Evolutionary conservation across 1,140 invertebrate genomes (phyloP), one percentile per base, ranked within the genome.

Genomic region (Hypsibius dujardini): DNA sequence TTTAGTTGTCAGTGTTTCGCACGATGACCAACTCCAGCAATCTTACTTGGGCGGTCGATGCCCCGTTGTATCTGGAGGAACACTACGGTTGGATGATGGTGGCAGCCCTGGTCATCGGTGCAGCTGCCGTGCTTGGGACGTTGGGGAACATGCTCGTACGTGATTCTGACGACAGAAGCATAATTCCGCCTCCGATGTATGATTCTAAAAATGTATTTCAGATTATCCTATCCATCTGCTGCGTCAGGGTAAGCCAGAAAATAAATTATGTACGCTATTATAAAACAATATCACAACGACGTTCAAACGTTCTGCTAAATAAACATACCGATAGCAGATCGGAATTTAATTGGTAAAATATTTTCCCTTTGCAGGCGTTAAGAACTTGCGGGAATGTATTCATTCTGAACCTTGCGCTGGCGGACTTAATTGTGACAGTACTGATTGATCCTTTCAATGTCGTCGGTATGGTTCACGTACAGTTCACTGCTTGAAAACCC

Each of bases 61-160:
- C 28, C 28, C 28, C 28, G 28, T 28, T 28, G 28, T 28, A 28
- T 28, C 28, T 28, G 28, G 28, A 28, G 28, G 28, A 28, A 28
- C 28, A 28, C 28, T 28, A 28, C 28, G 28, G 28, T 28, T 15
- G n/a, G 12, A 3, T 2, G 62, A 28, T n/a, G 14, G 15, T 46
- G 15, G n/a, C 46, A 40, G 46, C 12, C 47, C 70, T 2, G 28
- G n/a, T 73, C 50, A 47, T 12, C 15, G n/a, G 45, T 2, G 7
- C 59, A 60, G 47, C 72, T 46, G n/a, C 2, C 56, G 14, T 72
- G 14, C 47, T 12, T 73, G 47, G 45, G 47, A 28, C 72, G 14
- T 46, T 70, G 62, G 1, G 67, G 1, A 71, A 70, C 40, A 14
- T 28, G 1, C 15, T 45, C 46, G 62, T 71, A 72, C 40, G 46